Percentiles rank a stretch among this genome's conserved stretches.
Evolutionary conservation across 1,140 invertebrate genomes (phyloP).

Genomic region (Bombus sylvicola): DNA sequence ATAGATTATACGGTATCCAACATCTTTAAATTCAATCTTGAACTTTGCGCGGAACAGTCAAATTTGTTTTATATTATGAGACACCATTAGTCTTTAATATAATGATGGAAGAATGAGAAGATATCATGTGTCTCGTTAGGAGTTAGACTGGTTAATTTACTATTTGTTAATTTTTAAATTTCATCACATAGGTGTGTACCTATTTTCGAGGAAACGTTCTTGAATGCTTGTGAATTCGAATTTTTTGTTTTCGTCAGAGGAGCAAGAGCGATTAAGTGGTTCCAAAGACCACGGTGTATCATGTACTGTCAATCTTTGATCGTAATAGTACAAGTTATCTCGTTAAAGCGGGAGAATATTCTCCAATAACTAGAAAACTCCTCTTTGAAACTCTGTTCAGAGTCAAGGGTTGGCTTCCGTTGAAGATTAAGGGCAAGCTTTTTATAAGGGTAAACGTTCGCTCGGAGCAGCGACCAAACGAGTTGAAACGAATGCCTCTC

Average conservation of each 20-base stretch:
- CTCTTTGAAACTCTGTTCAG: conserved; percentile 36
- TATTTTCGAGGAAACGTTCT: not conserved
- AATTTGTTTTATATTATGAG: no score
- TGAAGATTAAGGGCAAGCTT: conserved; percentile 60
- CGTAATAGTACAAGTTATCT: conserved; percentile 65
- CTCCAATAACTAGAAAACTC: conserved; percentile 59
- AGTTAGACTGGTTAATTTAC: no score
- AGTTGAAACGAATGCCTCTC: conserved; percentile 57
- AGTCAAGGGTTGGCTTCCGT: conserved; percentile 9
- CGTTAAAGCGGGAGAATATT: conserved; percentile 59
- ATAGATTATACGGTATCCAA: no score
- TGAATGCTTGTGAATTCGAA: not conserved
- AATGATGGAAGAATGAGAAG: no score
- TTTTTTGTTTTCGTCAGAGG: not conserved
- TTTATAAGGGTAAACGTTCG: conserved; percentile 54
- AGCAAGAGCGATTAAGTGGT: not conserved
- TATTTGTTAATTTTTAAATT: no score
- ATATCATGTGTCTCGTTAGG: no score
- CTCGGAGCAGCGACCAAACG: conserved; percentile 45
- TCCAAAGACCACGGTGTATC: conserved; percentile 31
- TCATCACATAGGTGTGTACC: no score
- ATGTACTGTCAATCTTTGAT: conserved; percentile 56
- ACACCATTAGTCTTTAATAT: no score
- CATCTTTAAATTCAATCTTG: no score
- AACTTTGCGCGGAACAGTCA: no score